Evolutionary conservation across 2,113 vertebrate genomes (phyloP).

Genomic region (Bufo gargarizans): DNA sequence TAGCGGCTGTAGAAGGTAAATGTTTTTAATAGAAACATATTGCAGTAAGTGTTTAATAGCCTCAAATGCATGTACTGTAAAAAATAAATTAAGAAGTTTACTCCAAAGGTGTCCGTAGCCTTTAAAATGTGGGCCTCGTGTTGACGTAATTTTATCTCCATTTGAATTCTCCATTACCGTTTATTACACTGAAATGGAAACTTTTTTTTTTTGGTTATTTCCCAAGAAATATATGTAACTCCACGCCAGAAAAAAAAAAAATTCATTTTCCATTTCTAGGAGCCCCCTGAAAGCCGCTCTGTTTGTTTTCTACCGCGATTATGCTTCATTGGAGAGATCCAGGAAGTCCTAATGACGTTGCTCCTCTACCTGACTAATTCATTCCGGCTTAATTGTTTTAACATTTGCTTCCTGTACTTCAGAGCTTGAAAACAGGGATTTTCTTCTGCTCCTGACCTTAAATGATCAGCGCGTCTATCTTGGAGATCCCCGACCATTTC

Average conservation of each 20-base stretch:
- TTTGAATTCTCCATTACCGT: neutral
- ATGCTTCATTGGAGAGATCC: constrained; percentile 38
- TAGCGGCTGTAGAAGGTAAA: too few species aligned
- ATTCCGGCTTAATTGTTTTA: constrained; percentile 57
- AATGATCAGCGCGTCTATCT: constrained; percentile 6
- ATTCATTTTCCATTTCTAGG: constrained; percentile 15
- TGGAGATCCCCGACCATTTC: neutral
- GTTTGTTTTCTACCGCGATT: constrained; percentile 34
- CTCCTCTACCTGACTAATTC: constrained; percentile 57
- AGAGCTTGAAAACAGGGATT: constrained; percentile 43
- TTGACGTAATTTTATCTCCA: neutral
- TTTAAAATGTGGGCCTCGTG: neutral
- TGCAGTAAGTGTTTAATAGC: too few species aligned
- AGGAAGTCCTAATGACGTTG: constrained; percentile 51
- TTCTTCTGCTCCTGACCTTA: constrained; percentile 40
- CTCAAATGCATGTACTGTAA: too few species aligned
- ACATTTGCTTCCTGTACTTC: constrained; percentile 52
- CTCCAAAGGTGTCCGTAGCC: neutral
- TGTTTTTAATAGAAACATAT: too few species aligned
- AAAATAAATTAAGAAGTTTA: too few species aligned
- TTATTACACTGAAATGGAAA: constrained; percentile 16
- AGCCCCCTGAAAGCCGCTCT: constrained; percentile 21
- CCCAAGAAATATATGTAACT: constrained; percentile 27
- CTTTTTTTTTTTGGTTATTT: constrained; percentile 34
- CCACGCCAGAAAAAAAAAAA: constrained; percentile 19